Conservation (phyloP, 2,888 invertebrate genomes). For the Drosophila meridiana region DNA sequence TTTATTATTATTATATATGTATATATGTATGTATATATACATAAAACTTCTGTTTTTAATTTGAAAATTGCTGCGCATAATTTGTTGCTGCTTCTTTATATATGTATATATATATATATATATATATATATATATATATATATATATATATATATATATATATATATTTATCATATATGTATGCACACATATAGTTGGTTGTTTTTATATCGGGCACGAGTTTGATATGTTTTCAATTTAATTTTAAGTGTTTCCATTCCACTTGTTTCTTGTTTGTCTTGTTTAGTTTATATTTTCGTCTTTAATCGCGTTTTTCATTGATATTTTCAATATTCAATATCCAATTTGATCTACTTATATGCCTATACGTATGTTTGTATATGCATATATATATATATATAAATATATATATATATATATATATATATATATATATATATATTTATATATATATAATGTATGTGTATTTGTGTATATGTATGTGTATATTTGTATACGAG, state of each 20-base stretch:
- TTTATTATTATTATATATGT: constrained; percentile 33
- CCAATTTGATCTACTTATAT: constrained; percentile 74
- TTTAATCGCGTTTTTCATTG: constrained; percentile 32
- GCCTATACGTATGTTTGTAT: constrained; percentile 33
- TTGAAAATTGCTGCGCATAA: constrained; percentile 73
- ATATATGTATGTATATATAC: constrained; percentile 18
- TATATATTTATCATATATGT: constrained; percentile 43
- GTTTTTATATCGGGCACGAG: constrained; percentile 84
- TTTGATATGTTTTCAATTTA: constrained; percentile 85
- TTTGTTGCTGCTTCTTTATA: constrained; percentile 49
- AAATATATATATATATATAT: constrained; percentile 30
- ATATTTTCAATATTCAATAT: constrained; percentile 77
- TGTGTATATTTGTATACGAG: constrained; percentile 33
- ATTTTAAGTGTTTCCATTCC: constrained; percentile 55
- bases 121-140: constrained; percentile 50
- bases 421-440: constrained; percentile 21
- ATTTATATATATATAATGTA: constrained; percentile 25
- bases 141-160: constrained; percentile 56
- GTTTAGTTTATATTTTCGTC: constrained; percentile 5
- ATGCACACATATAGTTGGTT: constrained; percentile 60
- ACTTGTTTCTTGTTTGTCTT: constrained; percentile 39
- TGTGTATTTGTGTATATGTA: constrained; percentile 13
- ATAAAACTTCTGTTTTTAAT: constrained; percentile 19
- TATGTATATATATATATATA: constrained; percentile 35
- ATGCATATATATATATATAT: constrained; percentile 29